These are phyloP conservation scores for Nasonovia ribisnigri DNA, from an alignment of 2,888 invertebrate species.

Conservation along the genomic window DNA sequence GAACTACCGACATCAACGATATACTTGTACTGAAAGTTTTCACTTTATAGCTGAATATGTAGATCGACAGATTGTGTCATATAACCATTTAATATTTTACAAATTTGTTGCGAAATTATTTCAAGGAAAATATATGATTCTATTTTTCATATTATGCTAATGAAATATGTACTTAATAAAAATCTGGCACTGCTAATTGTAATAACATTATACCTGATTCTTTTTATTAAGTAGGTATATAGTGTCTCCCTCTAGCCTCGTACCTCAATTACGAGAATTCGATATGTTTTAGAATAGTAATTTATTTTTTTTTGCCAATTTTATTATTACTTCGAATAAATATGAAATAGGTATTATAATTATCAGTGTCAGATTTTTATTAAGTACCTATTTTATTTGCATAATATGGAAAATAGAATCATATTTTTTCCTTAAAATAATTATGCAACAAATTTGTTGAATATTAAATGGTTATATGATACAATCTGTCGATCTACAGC, in stretches of 20 bases:
- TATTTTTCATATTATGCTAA: background rate
- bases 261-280: background rate
- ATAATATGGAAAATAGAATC: no score
- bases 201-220: background rate
- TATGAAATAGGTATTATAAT: no score
- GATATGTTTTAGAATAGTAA: background rate
- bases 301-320: background rate
- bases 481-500: background rate
- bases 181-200: background rate
- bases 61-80: background rate
- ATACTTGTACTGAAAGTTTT: background rate
- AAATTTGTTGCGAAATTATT: background rate
- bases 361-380: no score
- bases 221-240: background rate
- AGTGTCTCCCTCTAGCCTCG: background rate
- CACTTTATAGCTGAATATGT: background rate
- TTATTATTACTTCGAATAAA: background rate
- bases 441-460: background rate
- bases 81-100: background rate
- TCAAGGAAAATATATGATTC: no score
- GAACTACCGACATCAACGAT: background rate
- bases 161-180: background rate
- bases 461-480: background rate
- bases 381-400: no score
- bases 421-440: background rate